Evolutionary conservation across 1,140 invertebrate genomes (phyloP), one percentile per base, ranked within the genome.

Genomic region (Macrobrachium rosenbergii): DNA sequence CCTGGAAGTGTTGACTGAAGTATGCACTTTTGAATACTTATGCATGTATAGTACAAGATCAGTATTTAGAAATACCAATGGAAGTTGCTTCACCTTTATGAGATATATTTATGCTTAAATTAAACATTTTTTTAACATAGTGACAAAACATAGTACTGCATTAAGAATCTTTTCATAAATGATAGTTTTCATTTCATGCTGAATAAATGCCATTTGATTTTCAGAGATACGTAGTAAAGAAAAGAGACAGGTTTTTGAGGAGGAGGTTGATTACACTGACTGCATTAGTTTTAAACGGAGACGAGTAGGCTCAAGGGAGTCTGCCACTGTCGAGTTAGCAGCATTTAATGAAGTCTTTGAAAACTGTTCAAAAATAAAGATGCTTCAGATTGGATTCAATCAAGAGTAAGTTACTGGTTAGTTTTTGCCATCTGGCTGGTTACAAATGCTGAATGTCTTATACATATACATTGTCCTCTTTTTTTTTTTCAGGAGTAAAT

Each of bases 321-420:
- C 62, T 17, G 16, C 23, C 5, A n/a, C 12, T 63, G 63, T 45
- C 52, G 62, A 63, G 45, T 23, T 81, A 21, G 82, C 84, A 8
- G 84, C 84, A n/a, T 87, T 87, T 16, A 87, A 81, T 43, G 28
- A 73, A 58, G 78, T 87, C 19, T 69, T 87, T 62, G 78, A 87
- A 58, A 87, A 87, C 78, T 87, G 84, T 73, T 77, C 77, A 28
- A 14, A 43, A 17, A 69, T 87, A 7, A 73, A 8, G 21, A 62
- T 87, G 62, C 67, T 87, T n/a, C 77, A 87, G 64, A 87, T 87
- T 75, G 84, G 82, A 14, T 83, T 83, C 62, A 83, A 75, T 45
- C 37, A 17, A 14, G 76, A 72, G 82, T 83, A 73, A 43, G 79
- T 64, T 37, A 19, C 7, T 67, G 6, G n/a, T 5, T 67, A 14